Conservation (phyloP, 1,140 invertebrate species). For the Globodera rostochiensis region DNA sequence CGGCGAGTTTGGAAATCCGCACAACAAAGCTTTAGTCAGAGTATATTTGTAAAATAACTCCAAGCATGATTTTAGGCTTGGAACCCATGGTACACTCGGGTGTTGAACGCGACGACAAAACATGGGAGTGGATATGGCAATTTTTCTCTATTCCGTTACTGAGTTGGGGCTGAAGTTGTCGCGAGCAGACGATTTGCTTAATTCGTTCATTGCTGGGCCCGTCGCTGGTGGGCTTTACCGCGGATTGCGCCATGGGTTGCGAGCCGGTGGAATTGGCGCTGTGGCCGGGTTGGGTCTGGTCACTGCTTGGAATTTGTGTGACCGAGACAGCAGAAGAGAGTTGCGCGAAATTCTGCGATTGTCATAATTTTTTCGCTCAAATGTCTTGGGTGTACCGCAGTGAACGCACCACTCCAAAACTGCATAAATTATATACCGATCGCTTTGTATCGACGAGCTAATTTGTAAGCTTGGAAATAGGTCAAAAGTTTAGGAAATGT, state of each 20-base stretch:
- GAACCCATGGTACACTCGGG: slow-evolving; percentile 19
- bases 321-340: slow-evolving; percentile 43
- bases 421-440: no score
- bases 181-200: slow-evolving; percentile 49
- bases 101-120: slow-evolving; percentile 52
- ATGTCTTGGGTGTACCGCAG: neutral
- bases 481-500: no score
- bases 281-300: slow-evolving; percentile 41
- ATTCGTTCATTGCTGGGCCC: slow-evolving; percentile 49
- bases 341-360: slow-evolving; percentile 41
- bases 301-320: slow-evolving; percentile 38
- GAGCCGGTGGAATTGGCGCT: slow-evolving; percentile 38
- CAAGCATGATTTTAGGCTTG: slow-evolving; percentile 14
- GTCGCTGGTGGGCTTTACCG: slow-evolving; percentile 51
- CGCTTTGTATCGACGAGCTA: no score
- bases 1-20: slow-evolving; percentile 4
- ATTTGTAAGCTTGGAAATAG: no score
- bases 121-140: slow-evolving; percentile 55
- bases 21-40: neutral
- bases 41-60: neutral
- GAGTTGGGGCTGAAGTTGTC: slow-evolving; percentile 39
- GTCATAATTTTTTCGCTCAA: slow-evolving; percentile 3
- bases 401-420: no score
- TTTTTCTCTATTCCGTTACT: slow-evolving; percentile 50
- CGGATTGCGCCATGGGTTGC: slow-evolving; percentile 39